phyloP scores from a whole-genome alignment of 1,140 invertebrate genomes.

The Neoseiulus cucumeris region DNA sequence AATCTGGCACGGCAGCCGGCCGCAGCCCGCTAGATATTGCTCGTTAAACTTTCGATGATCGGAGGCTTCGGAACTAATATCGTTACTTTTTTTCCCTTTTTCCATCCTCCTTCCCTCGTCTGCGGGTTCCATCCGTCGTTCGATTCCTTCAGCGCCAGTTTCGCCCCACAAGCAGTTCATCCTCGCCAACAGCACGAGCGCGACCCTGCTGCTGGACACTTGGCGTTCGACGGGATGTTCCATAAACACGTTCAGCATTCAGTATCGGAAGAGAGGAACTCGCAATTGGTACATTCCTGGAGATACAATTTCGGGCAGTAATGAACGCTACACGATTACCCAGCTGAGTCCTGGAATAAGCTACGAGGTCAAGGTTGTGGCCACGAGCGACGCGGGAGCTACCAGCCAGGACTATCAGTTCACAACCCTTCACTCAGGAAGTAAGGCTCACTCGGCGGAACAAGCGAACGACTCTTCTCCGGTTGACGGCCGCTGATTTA shows the following conservation, averaged over 20 bases:
- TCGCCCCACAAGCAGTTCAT: slow-evolving; percentile 60
- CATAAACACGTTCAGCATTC: slow-evolving; percentile 48
- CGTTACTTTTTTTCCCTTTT: neutral
- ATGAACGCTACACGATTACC: neutral
- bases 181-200: slow-evolving; percentile 43
- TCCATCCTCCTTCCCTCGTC: neutral
- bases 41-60: slow-evolving; percentile 10
- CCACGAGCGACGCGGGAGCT: slow-evolving; percentile 5
- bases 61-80: neutral
- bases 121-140: neutral
- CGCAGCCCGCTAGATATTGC: neutral
- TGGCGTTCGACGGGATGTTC: slow-evolving; percentile 63
- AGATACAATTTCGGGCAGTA: neutral
- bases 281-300: slow-evolving; percentile 5
- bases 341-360: neutral
- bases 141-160: slow-evolving; percentile 37
- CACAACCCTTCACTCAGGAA: neutral
- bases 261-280: slow-evolving; percentile 33
- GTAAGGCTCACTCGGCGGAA: neutral
- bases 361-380: slow-evolving; percentile 7
- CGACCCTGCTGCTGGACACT: slow-evolving; percentile 43
- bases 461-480: too few species aligned
- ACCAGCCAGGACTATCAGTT: slow-evolving; percentile 9
- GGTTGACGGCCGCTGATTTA: too few species aligned
- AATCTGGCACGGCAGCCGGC: too few species aligned